Percentiles rank a stretch among this genome's conserved stretches.
Evolutionary conservation across 2,797 vertebrate species (phyloP).

Genomic region (Sebastes kiyomatsui): DNA sequence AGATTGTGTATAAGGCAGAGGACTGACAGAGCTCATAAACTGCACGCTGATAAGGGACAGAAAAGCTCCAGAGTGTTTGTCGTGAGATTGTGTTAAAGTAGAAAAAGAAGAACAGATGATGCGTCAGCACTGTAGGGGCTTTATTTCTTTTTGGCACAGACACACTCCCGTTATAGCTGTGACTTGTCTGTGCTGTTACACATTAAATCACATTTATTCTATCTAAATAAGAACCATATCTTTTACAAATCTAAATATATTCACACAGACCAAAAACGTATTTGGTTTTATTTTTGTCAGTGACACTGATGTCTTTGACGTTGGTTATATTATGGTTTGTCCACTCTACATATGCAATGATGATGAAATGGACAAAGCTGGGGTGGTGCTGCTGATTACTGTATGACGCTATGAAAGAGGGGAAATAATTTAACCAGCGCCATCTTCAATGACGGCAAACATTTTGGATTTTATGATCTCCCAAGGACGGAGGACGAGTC

Average conservation of each 20-base stretch:
- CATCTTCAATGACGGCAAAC: not conserved
- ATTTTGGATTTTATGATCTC: not conserved
- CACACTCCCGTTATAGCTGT: not conserved
- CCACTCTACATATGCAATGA: not conserved
- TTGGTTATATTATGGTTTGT: not conserved
- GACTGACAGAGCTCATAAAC: constrained; percentile 9
- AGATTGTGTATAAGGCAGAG: constrained; percentile 22
- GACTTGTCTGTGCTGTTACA: not conserved
- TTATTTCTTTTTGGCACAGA: constrained; percentile 3
- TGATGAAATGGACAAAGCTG: not conserved
- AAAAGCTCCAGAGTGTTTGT: not conserved
- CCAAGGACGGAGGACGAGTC: not conserved
- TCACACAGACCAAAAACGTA: too few relatives aligned
- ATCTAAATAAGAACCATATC: not conserved
- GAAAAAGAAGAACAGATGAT: not conserved
- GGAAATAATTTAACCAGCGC: not conserved
- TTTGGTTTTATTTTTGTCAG: not conserved
- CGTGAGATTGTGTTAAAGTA: not conserved
- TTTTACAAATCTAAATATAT: not conserved
- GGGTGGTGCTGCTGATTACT: not conserved
- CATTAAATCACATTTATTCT: not conserved
- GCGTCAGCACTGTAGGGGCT: not conserved
- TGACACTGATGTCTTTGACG: not conserved
- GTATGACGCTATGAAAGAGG: not conserved
- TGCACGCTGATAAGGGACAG: not conserved